These are phyloP conservation scores for Cheilosia vulpina DNA, from an alignment of 2,888 invertebrate genomes.

Conservation along the genomic window DNA sequence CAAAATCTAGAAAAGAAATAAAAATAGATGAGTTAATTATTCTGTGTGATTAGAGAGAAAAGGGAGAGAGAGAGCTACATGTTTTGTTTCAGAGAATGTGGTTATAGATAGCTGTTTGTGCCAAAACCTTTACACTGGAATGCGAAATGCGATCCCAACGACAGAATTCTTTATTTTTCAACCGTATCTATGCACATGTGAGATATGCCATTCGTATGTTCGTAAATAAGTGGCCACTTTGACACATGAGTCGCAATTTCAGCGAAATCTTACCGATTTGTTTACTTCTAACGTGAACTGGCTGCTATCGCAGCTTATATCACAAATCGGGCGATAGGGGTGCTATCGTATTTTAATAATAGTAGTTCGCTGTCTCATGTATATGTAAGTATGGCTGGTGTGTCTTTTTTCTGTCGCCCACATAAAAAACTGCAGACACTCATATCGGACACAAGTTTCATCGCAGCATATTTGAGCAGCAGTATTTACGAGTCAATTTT, in stretches of 20 bases:
- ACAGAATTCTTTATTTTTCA: neutral
- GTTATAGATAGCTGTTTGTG: neutral
- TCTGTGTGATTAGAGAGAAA: neutral
- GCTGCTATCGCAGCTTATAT: constrained; percentile 11
- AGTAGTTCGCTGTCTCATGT: neutral
- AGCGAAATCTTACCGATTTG: neutral
- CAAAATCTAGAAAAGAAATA: constrained; percentile 88
- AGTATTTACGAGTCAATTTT: neutral
- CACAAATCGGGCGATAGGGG: neutral
- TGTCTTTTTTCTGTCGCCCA: neutral
- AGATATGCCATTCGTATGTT: neutral
- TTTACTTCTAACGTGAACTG: neutral
- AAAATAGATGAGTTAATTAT: constrained; percentile 4
- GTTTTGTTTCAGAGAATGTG: neutral
- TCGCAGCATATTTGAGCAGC: neutral
- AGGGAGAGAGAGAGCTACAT: no score
- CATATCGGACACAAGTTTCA: neutral
- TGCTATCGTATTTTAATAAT: neutral
- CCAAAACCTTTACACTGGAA: neutral
- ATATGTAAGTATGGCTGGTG: neutral
- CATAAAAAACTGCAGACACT: neutral
- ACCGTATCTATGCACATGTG: neutral
- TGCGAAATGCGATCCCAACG: neutral
- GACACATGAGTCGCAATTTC: constrained; percentile 1
- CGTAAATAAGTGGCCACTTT: neutral